These are phyloP conservation scores for Meloidogyne exigua DNA, from an alignment of 1,140 invertebrate species.

Conservation along the genomic window DNA sequence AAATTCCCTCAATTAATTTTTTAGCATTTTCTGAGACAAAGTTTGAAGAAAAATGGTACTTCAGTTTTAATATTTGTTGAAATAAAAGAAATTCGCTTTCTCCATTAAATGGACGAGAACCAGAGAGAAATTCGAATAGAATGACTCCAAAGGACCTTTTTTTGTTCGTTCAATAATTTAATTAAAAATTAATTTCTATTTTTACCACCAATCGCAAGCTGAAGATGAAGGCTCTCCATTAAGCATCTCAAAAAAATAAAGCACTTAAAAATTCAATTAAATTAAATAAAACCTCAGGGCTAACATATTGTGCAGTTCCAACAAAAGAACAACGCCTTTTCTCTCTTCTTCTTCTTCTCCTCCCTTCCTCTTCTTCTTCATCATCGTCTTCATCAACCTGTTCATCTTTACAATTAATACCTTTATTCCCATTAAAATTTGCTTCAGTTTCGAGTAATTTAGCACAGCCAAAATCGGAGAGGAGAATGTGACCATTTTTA, in stretches of 20 bases:
- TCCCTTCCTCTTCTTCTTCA: neutral
- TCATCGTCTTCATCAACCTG: neutral
- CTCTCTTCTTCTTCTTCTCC: neutral
- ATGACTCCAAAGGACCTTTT: conserved; percentile 67
- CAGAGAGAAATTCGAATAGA: conserved; percentile 91
- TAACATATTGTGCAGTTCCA: conserved; percentile 95
- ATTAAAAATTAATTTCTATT: conserved; percentile 67
- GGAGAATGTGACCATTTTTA: conserved; percentile 42
- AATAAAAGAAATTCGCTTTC: conserved; percentile 93
- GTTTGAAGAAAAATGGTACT: conserved; percentile 26
- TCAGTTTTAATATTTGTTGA: conserved; percentile 81
- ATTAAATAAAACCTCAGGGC: conserved; percentile 84
- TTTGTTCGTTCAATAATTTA: too few relatives aligned
- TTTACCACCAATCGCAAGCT: conserved; percentile 85
- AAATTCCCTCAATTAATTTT: conserved; percentile 20
- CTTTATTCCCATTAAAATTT: neutral
- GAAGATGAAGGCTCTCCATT: conserved; percentile 61
- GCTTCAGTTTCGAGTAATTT: conserved; percentile 17
- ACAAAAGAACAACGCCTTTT: conserved; percentile 79
- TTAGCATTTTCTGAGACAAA: conserved; percentile 15
- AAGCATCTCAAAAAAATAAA: conserved; percentile 59
- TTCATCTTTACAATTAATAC: neutral
- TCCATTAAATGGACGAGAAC: conserved; percentile 82
- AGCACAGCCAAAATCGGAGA: conserved; percentile 50
- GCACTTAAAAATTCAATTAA: too few relatives aligned